Evolutionary conservation across 2,888 invertebrate genomes (phyloP), one percentile per base, ranked within the genome.

Genomic region (Pseudococcus jackbeardsleyi): DNA sequence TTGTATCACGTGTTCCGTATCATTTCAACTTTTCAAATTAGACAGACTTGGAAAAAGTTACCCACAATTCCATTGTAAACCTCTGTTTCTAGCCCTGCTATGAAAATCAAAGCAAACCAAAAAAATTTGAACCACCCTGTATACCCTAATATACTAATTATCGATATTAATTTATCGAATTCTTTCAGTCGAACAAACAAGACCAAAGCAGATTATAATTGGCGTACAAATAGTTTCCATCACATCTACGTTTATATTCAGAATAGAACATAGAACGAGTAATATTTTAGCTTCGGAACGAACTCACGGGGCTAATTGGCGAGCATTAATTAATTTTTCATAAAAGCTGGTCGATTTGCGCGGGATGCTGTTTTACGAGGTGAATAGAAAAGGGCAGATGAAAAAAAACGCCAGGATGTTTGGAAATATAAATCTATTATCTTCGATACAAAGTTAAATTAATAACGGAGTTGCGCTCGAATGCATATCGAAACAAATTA

Each of bases 401-500:
- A 68, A 72, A 72, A 72, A 72, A 15, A 33, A 17, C 72, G 19
- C 3, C 12, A 4, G 17, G 72, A 33, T 17, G 26, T 72, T 72
- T 72, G 33, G 33, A 68, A 68, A 64, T 64, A 72, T 72, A 72
- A 72, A 72, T 72, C 72, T 72, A 72, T 72, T 72, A 72, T 72
- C 39, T 33, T 72, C 72, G 33, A 72, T 72, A 72, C 72, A 33
- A 72, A 72, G 72, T 72, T 72, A 72, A 72, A 72, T 72, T 72
- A 72, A 72, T 72, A 72, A 33, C 72, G 33, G 64, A 72, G 72
- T 72, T 46, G 79, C 79, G 79, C 39, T 77, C 77, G 77, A 77
- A 77, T 77, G 39, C 79, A 46, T 82, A 82, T 82, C 46, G 46
- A 82, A 77, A 42, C 77, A 42, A 77, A 77, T 77, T 77, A 77